Conservation (phyloP, 64 coral and sea anemone genomes). For the Stichodactyla helianthus region DNA sequence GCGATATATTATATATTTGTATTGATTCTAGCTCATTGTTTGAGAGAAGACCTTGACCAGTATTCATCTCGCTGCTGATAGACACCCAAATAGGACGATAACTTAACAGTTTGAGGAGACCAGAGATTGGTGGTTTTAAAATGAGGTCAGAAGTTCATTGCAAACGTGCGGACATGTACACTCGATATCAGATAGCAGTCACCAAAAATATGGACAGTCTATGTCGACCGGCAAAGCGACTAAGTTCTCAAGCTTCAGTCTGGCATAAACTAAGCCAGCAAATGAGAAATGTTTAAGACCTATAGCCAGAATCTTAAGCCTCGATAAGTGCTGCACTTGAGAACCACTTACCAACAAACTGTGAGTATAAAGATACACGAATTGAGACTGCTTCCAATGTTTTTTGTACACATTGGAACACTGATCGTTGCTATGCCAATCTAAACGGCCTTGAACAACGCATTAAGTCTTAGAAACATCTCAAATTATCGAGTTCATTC, state of each 20-base stretch:
- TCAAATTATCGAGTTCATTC: no score
- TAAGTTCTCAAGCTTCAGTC: background rate
- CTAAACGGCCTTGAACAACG: background rate
- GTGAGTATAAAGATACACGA: background rate
- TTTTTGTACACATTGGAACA: background rate
- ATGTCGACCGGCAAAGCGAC: background rate
- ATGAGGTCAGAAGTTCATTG: background rate
- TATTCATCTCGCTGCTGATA: background rate
- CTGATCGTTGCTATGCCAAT: background rate
- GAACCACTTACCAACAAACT: background rate
- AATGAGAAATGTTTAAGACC: background rate
- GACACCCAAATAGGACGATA: background rate
- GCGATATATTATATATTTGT: background rate
- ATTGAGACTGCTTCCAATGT: background rate
- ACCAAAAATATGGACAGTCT: background rate
- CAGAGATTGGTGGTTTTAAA: background rate
- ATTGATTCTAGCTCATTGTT: background rate
- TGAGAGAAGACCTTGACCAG: background rate
- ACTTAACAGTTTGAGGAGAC: background rate
- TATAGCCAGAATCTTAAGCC: background rate
- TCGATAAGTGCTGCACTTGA: background rate
- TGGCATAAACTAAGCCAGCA: background rate
- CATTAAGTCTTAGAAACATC: background rate
- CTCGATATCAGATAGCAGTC: background rate
- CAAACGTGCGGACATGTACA: conserved; percentile 1